These are phyloP conservation scores for Scolopax mira DNA, from an alignment of 2,113 vertebrate genomes.

Conservation along the genomic window DNA sequence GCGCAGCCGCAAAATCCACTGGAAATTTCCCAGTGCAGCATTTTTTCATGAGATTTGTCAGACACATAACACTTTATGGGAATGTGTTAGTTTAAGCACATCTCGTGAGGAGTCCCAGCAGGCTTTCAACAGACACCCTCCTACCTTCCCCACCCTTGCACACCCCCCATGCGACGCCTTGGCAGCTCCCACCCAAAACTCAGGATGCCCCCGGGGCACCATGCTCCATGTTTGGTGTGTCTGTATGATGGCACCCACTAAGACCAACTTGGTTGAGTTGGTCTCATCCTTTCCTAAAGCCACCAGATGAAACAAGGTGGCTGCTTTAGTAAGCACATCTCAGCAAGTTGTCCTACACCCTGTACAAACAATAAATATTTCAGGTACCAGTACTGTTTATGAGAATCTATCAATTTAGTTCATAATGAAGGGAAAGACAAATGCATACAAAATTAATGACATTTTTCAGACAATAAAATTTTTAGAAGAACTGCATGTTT, in stretches of 20 bases:
- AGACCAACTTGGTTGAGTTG: not conserved
- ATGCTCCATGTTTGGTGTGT: rapidly evolving
- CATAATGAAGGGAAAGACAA: not conserved
- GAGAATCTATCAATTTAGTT: not conserved
- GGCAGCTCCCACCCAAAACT: not conserved
- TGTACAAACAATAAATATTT: not conserved
- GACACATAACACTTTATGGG: rapidly evolving
- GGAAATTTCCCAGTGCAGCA: not conserved
- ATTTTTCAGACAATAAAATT: not conserved
- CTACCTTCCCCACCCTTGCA: not conserved
- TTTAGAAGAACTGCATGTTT: not conserved
- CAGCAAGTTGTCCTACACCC: not conserved
- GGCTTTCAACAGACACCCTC: not conserved
- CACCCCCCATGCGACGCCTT: not conserved
- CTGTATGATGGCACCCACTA: rapidly evolving
- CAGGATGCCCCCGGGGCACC: rapidly evolving
- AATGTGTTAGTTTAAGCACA: not conserved
- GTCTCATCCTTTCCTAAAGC: not conserved
- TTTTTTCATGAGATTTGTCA: not conserved
- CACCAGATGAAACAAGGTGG: not conserved
- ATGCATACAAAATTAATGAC: not conserved
- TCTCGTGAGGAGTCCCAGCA: not conserved
- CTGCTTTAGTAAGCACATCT: not conserved
- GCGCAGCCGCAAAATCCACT: not conserved
- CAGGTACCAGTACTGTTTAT: not conserved